phyloP scores from a whole-genome alignment of 2,113 vertebrate species.

The Morone saxatilis region DNA sequence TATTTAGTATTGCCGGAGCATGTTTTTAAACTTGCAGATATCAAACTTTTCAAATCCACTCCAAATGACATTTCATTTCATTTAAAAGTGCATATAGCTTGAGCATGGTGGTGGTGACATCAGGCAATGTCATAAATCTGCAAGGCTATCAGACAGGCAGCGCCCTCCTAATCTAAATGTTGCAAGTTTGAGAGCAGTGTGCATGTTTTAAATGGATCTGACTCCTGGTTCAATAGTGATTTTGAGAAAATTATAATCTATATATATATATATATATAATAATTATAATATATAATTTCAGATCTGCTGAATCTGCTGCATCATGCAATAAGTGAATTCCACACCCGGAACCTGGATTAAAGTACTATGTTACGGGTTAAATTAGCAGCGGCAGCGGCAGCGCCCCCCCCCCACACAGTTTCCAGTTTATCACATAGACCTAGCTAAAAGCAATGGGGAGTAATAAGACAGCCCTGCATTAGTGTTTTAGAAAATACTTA shows the following conservation, averaged over 20 bases:
- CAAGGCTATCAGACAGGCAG: not conserved
- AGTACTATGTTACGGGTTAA: not conserved
- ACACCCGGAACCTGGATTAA: not conserved
- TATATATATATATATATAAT: no score
- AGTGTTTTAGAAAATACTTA: no score
- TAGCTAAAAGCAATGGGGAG: not conserved
- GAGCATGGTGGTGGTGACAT: not conserved
- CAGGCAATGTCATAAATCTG: not conserved
- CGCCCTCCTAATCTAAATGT: not conserved
- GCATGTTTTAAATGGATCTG: not conserved
- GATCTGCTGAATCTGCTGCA: not conserved
- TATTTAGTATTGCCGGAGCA: not conserved
- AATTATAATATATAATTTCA: no score
- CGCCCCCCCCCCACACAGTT: not conserved
- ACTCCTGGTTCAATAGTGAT: not conserved
- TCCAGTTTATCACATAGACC: not conserved
- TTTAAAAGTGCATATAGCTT: not conserved
- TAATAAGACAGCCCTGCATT: no score
- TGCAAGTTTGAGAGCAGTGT: not conserved
- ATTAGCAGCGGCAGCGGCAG: no score
- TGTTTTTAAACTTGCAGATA: not conserved
- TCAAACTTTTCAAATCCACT: not conserved
- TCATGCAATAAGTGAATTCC: not conserved
- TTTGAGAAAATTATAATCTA: not conserved
- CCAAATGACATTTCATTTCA: not conserved